Base-by-base conservation (phyloP, 2,113 vertebrate genomes). In the Leuciscus idus region DNA sequence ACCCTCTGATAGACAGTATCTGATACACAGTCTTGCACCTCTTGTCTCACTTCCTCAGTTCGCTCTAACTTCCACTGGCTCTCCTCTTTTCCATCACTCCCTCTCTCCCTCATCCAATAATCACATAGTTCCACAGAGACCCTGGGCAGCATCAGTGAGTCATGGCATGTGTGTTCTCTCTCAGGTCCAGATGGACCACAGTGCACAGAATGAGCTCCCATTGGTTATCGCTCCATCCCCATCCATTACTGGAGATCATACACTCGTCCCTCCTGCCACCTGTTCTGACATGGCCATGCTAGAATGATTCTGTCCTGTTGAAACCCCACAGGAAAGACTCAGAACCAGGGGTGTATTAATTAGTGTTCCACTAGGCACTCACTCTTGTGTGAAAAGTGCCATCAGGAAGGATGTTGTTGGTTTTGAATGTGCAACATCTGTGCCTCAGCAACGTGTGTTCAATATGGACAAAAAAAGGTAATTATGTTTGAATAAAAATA, bases 211-310 rank as follows among this genome's bases (percentile, higher is more conserved):
- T 11, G 61, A 46, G 39, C 9, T 82, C 82, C 68, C 68, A 73
- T 59, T 84, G 82, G 82, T 84, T 84, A 84, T 80, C 66, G 23
- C 50, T 89, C 81, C 55, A 85, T 85, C 86, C 88, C 84, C 66
- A 87, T 89, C 88, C 61, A 87, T 89, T 89, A 89, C 84, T 73
- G 84, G 74, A 87, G 88, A 85, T 87, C 84, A 87, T 87, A 77
- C 19, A n/a, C 79, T 75, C 77, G 64, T 74, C 68, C 83, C 74
- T 89, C 73, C 68, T 80, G 80, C 88, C 86, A 89, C 84, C 86
- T 87, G 86, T 86, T 78, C 86, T 85, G 80, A 87, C 83, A 89
- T 6, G 62, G 88, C 74, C 80, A 85, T 52, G 88, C 64, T 85
- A 85, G 86, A 87, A 66, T 77, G 77, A n/a, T 52, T 83, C 64